Evolutionary conservation across 2,888 invertebrate genomes (phyloP), one percentile per base, ranked within the genome.

Genomic region (Pammene fasciana): DNA sequence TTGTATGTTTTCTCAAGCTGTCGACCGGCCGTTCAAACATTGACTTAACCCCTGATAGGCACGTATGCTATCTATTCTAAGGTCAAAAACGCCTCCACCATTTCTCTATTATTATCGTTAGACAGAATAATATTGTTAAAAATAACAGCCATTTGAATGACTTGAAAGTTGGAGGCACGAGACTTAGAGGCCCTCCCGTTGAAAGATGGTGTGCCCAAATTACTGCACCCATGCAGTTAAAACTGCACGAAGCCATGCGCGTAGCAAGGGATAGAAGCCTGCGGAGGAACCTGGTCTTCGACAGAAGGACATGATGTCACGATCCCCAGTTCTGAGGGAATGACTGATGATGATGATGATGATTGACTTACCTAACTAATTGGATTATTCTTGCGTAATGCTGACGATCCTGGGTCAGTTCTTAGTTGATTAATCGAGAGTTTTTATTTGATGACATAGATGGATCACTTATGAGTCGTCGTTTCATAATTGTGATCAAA

Each of bases 1-100:
- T 83, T 74, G 70, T 65, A 75, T 83, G 82, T 85, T 84, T 81
- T 82, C 77, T 76, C 82, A 80, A 79, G 82, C 79, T 78, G 74
- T 73, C 77, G 75, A 73, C 75, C 64, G 73, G 71, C 71, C 82
- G 82, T 80, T 76, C 77, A 83, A 86, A 85, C 79, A 83, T 87
- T 87, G 77, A 78, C 77, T 77, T 83, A 81, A 82, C 80, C 79
- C 75, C 75, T 75, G 79, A 81, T 76, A 79, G 72, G 74, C 72
- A 65, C 73, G 78, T 75, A 73, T 74, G 76, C 71, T 59, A 60
- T 73, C 62, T 66, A 74, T 76, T 74, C 56, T 78, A 78, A 81
- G 82, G 84, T 84, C 84, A 85, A 72, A 79, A 77, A 67, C 74
- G 73, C 72, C 65, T 65, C 57, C 48, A 16, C 65, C 65, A 41